phyloP scores from a whole-genome alignment of 2,113 vertebrate genomes.

The Elephas maximus region DNA sequence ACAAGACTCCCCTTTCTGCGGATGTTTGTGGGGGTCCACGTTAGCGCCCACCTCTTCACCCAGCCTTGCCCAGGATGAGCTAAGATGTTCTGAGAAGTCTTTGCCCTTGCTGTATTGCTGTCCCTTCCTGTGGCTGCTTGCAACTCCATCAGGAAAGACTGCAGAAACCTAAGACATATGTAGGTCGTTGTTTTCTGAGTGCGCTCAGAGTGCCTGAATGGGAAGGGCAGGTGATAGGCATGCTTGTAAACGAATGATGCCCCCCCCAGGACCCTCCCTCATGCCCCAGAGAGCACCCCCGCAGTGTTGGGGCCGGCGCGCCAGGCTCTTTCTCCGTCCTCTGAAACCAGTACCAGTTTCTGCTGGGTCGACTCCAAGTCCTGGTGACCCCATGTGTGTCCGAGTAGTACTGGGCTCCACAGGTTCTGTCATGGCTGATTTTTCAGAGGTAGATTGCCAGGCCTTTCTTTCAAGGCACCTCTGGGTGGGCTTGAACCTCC shows the following conservation, averaged over 20 bases:
- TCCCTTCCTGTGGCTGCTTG: background rate
- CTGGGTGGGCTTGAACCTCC: too few species aligned
- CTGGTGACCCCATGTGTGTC: too few species aligned
- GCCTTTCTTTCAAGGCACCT: too few species aligned
- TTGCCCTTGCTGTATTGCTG: background rate
- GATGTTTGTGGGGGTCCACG: background rate
- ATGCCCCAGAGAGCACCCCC: background rate
- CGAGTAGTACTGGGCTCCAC: too few species aligned
- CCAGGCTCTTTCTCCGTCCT: background rate
- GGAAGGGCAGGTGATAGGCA: background rate
- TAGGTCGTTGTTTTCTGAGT: slow-evolving; percentile 4
- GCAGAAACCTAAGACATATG: background rate
- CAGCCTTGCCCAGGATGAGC: background rate
- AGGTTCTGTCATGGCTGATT: too few species aligned
- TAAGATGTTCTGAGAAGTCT: background rate
- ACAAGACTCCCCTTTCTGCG: background rate
- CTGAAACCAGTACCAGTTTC: too few species aligned
- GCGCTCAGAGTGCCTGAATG: slow-evolving; percentile 18
- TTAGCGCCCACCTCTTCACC: background rate
- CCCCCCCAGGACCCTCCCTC: background rate
- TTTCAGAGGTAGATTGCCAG: too few species aligned
- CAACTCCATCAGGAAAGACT: background rate
- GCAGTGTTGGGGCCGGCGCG: background rate
- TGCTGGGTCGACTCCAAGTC: too few species aligned
- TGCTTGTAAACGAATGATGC: background rate